Conservation (phyloP, 1,140 invertebrate species). For the Ceratosolen solmsi region DNA sequence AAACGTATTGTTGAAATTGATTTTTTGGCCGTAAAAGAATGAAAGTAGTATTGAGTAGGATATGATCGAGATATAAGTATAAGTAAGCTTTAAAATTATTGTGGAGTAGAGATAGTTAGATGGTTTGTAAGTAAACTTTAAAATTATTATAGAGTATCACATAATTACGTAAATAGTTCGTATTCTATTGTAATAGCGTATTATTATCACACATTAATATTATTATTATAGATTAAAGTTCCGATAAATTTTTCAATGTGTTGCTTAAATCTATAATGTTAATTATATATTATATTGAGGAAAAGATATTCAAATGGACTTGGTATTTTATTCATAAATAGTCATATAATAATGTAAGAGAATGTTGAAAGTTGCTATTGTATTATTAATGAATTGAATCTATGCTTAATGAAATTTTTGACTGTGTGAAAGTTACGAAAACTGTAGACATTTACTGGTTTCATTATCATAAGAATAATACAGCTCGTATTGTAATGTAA, state of each 20-base stretch:
- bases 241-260: background rate
- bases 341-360: background rate
- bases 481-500: too few relatives aligned
- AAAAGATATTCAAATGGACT: too few relatives aligned
- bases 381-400: conserved; percentile 38
- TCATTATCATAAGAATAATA: conserved; percentile 43
- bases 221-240: background rate
- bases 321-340: background rate
- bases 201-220: background rate
- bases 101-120: background rate
- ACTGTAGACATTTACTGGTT: conserved; percentile 31
- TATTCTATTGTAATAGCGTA: background rate
- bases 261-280: background rate
- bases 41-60: too few relatives aligned
- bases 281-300: background rate
- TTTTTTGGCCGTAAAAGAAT: too few relatives aligned
- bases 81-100: too few relatives aligned
- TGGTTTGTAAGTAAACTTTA: background rate
- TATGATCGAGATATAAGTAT: too few relatives aligned
- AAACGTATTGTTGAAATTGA: too few relatives aligned
- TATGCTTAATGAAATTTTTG: conserved; percentile 46
- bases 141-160: background rate
- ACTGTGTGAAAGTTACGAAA: conserved; percentile 38
- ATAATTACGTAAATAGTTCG: background rate
- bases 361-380: conserved; percentile 38